Conservation (phyloP, 2,797 vertebrate genomes). For the Sylvilagus floridanus region DNA sequence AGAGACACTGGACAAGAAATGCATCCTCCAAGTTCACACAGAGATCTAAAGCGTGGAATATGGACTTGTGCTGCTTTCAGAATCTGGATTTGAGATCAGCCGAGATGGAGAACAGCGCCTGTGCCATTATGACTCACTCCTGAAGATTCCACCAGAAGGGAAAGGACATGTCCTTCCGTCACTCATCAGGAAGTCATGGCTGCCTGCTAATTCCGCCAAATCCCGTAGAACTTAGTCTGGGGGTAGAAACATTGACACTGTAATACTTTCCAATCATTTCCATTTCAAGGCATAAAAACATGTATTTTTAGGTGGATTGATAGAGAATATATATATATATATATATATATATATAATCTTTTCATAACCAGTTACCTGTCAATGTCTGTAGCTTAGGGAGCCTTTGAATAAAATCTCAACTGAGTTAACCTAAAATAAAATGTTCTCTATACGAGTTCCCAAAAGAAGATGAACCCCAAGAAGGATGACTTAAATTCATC, state of each 20-base stretch:
- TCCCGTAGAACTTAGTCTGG: constrained; percentile 59
- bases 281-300: constrained; percentile 72
- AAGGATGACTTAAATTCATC: constrained; percentile 70
- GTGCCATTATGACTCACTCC: constrained; percentile 63
- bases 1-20: neutral
- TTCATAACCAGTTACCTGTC: constrained; percentile 77
- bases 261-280: constrained; percentile 66
- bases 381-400: constrained; percentile 68
- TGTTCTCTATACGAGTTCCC: constrained; percentile 60
- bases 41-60: constrained; percentile 51
- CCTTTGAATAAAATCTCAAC: constrained; percentile 74
- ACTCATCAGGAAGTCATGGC: constrained; percentile 62
- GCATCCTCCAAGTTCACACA: neutral
- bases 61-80: constrained; percentile 52
- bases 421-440: constrained; percentile 79
- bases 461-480: constrained; percentile 72
- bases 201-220: constrained; percentile 61
- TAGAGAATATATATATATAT: constrained; percentile 37
- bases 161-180: constrained; percentile 40
- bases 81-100: constrained; percentile 68
- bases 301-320: constrained; percentile 73
- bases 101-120: constrained; percentile 46
- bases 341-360: constrained; percentile 51
- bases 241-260: constrained; percentile 46
- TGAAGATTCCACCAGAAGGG: constrained; percentile 66